Evolutionary conservation across 1,140 invertebrate species (phyloP).

Genomic region (Bicyclus anynana): DNA sequence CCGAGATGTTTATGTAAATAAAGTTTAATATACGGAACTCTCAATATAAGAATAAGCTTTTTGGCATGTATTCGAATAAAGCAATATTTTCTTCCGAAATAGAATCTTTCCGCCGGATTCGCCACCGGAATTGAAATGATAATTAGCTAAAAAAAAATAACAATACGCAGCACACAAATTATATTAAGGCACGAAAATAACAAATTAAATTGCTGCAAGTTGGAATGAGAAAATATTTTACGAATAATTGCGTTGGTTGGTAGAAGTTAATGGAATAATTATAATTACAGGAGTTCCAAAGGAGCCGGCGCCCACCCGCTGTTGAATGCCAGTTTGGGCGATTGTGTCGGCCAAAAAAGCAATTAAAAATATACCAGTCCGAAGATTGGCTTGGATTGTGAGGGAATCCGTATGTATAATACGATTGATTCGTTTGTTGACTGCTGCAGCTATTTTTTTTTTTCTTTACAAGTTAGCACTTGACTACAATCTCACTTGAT

Average conservation of each 20-base stretch:
- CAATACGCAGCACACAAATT: slow-evolving; percentile 21
- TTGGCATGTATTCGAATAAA: no score
- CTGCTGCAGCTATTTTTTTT: no score
- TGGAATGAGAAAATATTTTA: slow-evolving; percentile 54
- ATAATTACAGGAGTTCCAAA: slow-evolving; percentile 64
- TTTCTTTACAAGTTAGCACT: no score
- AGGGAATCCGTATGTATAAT: slow-evolving; percentile 25
- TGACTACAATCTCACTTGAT: no score
- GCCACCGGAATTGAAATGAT: slow-evolving; percentile 14
- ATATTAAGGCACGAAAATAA: slow-evolving; percentile 34
- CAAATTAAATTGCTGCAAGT: slow-evolving; percentile 39
- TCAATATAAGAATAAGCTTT: no score
- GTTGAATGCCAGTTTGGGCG: slow-evolving; percentile 41
- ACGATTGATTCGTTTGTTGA: slow-evolving; percentile 9
- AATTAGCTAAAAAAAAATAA: slow-evolving; percentile 23
- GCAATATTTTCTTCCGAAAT: neutral
- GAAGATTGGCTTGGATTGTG: slow-evolving; percentile 53
- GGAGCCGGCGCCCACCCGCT: slow-evolving; percentile 67
- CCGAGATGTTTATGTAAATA: no score
- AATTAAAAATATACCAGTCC: slow-evolving; percentile 62
- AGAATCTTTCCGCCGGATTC: neutral
- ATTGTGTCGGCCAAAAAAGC: slow-evolving; percentile 68
- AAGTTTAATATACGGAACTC: no score
- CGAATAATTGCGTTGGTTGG: slow-evolving; percentile 61
- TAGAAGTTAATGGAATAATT: slow-evolving; percentile 72